Percentiles rank a stretch among this genome's conserved stretches.
Evolutionary conservation across 2,797 vertebrate genomes (phyloP).

Genomic region (Halcyon badia): DNA sequence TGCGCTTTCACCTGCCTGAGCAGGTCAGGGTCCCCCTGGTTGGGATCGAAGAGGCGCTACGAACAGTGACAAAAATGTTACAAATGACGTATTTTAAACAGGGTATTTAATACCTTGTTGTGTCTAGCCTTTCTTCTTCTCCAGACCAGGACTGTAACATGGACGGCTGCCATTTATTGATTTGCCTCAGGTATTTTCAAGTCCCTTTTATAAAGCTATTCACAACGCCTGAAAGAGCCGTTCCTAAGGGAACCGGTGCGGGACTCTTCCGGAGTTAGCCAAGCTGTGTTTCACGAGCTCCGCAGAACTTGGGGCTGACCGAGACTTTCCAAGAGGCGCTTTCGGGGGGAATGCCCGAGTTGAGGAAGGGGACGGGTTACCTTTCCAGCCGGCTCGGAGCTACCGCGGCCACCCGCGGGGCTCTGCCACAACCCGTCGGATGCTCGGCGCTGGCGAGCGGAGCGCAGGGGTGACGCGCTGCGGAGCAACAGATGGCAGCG

Average conservation of each 20-base stretch:
- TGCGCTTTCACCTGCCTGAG: neutral
- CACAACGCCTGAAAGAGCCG: accelerated
- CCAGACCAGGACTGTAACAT: accelerated
- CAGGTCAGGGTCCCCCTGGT: neutral
- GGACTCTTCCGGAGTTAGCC: accelerated
- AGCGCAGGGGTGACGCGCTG: neutral
- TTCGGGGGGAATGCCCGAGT: accelerated
- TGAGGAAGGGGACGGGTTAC: accelerated
- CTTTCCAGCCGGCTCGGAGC: neutral
- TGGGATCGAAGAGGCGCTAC: accelerated
- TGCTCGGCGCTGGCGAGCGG: neutral
- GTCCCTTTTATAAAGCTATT: accelerated
- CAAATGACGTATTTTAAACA: accelerated
- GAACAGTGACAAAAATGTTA: accelerated
- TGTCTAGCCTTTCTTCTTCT: neutral
- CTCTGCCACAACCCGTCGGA: neutral
- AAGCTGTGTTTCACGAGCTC: accelerated
- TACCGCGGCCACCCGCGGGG: accelerated
- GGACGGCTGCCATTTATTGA: neutral
- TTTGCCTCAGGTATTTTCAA: accelerated
- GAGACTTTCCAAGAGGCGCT: accelerated
- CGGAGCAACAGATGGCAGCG: neutral
- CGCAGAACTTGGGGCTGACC: neutral
- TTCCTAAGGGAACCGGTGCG: accelerated
- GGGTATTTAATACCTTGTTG: neutral